These are phyloP conservation scores for Lithophane leautieri DNA, from an alignment of 2,888 invertebrate genomes.

Conservation along the genomic window DNA sequence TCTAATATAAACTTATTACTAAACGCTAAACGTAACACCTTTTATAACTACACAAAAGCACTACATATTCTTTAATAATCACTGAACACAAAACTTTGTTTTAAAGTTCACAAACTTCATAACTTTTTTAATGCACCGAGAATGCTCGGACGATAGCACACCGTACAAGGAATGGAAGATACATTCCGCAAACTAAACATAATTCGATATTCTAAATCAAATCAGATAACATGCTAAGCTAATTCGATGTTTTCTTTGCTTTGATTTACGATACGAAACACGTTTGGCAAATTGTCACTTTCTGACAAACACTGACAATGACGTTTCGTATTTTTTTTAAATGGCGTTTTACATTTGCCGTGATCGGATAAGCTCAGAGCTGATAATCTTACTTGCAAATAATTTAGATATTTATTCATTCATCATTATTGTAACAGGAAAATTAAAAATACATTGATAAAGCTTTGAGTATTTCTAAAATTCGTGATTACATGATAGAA, in stretches of 20 bases:
- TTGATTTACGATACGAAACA: conserved; percentile 54
- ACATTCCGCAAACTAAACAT: conserved; percentile 41
- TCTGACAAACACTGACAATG: conserved; percentile 44
- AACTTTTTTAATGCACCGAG: conserved; percentile 31
- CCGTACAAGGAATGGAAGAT: conserved; percentile 15
- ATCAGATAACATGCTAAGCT: conserved; percentile 44
- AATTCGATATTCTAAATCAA: conserved; percentile 42
- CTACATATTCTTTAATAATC: conserved; percentile 35
- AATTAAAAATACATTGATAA: neutral
- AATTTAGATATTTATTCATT: neutral
- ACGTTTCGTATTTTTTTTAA: conserved; percentile 18
- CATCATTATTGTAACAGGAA: neutral
- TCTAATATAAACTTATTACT: conserved; percentile 10
- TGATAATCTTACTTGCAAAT: neutral
- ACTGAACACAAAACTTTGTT: conserved; percentile 44
- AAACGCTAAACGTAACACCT: conserved; percentile 31
- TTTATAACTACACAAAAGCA: conserved; percentile 30
- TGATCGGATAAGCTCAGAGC: neutral
- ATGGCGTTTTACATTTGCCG: neutral
- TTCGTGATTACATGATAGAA: neutral
- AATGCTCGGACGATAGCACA: neutral
- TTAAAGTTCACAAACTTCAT: conserved; percentile 44
- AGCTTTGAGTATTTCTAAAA: neutral
- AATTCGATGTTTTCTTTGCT: conserved; percentile 59
- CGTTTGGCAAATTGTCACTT: conserved; percentile 58